Evolutionary conservation across 1,140 invertebrate genomes (phyloP).

Genomic region (Lamellibrachia luymesi): DNA sequence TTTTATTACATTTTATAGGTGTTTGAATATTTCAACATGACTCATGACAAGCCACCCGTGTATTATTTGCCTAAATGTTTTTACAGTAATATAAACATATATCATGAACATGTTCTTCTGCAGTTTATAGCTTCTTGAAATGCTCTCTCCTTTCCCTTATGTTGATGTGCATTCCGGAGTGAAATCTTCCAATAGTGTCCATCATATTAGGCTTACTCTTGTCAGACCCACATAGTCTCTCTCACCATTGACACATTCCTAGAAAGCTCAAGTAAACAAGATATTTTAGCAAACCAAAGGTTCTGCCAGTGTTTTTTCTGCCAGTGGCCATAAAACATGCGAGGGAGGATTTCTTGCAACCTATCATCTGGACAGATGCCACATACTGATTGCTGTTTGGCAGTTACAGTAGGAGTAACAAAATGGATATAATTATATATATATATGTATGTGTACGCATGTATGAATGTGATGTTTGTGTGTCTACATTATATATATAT

Average conservation of each 20-base stretch:
- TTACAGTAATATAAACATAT: too few relatives aligned
- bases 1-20: too few relatives aligned
- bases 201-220: background rate
- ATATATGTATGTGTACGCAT: too few relatives aligned
- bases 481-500: too few relatives aligned
- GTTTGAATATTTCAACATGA: too few relatives aligned
- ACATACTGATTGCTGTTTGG: background rate
- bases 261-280: background rate
- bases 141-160: background rate
- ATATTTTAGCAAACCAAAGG: background rate
- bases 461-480: too few relatives aligned
- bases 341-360: background rate
- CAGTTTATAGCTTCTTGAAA: background rate
- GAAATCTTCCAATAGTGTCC: background rate
- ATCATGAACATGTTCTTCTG: background rate
- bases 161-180: background rate
- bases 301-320: background rate
- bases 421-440: background rate
- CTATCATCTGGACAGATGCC: background rate
- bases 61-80: too few relatives aligned
- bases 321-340: background rate
- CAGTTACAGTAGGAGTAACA: background rate
- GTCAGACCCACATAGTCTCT: background rate
- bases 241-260: background rate
- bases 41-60: too few relatives aligned